Evolutionary conservation across 2,888 invertebrate genomes (phyloP), one percentile per base, ranked within the genome.

Genomic region (Cheilosia pagana): DNA sequence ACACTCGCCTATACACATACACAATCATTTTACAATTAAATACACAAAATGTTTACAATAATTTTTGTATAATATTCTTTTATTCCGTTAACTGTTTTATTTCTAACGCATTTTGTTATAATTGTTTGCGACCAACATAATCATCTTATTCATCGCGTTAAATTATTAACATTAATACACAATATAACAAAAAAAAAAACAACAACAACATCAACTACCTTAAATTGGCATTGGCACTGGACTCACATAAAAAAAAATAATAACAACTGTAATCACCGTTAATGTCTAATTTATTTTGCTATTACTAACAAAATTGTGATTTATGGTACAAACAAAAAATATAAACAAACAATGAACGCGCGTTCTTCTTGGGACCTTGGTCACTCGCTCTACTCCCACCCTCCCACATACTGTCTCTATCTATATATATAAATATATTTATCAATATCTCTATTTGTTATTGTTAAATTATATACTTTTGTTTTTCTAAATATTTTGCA

Each of bases 211-310:
- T 62, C 57, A 50, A 78, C 55, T 43, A 83, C 55, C 70, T 48
- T 79, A 71, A 85, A 85, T 85, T 85, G 85, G 85, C 81, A 81
- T 76, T 85, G 85, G 85, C 85, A 79, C 85, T 85, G 85, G 85
- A 76, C 62, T 85, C 81, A 85, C 35, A 41, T 67, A 45, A 57
- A 63, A 62, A n/a, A 31, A 63, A 28, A 19, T 48, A 31, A 59
- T 35, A 19, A 12, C n/a, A 57, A 63, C 16, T 48, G 25, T 67
- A 71, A 41, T 25, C 78, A 83, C 79, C 63, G 55, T 77, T 55
- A 53, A 8, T 82, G 65, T 83, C 57, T 79, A 59, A 74, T 70
- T 83, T 74, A 74, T 70, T 83, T 74, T 74, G 83, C 79, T 83
- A 81, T 76, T 81, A 81, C 81, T 81, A 81, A 81, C 81, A 76